Conservation (phyloP, 2,113 vertebrate genomes). For the Lethenteron reissneri region DNA sequence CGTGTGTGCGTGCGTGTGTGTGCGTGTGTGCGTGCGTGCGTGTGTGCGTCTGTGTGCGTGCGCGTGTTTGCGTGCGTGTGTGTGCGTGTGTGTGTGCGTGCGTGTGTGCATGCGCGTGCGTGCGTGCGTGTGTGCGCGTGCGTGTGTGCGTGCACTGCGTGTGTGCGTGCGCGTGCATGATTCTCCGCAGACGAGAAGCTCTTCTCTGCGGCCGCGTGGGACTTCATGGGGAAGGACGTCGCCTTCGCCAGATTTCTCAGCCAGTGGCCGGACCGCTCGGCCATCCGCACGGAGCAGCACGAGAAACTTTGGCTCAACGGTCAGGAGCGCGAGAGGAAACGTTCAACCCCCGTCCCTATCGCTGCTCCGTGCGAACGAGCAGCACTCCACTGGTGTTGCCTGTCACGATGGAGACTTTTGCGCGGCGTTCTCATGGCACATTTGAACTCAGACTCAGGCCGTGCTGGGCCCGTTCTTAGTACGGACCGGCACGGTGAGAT, state of each 20-base stretch:
- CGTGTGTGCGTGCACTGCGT: background rate
- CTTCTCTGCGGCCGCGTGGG: constrained; percentile 80
- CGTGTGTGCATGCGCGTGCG: background rate
- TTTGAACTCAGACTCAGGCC: too few species aligned
- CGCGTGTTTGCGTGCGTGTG: constrained; percentile 6
- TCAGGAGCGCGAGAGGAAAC: constrained; percentile 13
- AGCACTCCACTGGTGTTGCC: too few species aligned
- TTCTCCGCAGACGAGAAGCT: constrained; percentile 48
- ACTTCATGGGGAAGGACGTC: constrained; percentile 96
- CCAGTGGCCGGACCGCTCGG: constrained; percentile 25
- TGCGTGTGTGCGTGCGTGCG: background rate
- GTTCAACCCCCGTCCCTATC: too few species aligned
- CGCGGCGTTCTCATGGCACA: too few species aligned
- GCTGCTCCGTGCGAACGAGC: too few species aligned
- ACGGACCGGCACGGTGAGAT: too few species aligned
- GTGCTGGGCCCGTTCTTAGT: too few species aligned
- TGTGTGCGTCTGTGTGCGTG: background rate
- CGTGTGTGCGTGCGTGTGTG: too few species aligned
- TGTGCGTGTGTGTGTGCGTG: background rate
- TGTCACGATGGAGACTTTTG: too few species aligned
- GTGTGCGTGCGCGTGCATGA: background rate
- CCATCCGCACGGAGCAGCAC: constrained; percentile 77
- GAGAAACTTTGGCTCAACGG: constrained; percentile 95
- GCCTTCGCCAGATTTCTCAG: constrained; percentile 94
- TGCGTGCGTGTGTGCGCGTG: background rate